Conservation (phyloP, 2,113 vertebrate genomes). For the Addax nasomaculatus region DNA sequence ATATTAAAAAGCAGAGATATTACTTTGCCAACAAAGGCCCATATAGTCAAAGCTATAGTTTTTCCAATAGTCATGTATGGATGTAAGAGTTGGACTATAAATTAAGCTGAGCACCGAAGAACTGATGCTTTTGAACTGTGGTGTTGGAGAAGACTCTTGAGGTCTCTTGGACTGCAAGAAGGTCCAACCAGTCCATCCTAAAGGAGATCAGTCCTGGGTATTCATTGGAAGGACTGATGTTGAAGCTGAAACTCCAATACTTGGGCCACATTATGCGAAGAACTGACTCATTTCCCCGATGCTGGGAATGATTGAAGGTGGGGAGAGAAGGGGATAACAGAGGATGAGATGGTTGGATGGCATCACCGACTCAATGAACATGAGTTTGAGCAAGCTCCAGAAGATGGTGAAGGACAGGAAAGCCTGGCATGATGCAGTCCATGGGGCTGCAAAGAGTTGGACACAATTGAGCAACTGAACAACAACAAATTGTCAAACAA, state of each 20-base stretch:
- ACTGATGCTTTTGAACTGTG: not conserved
- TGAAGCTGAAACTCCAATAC: not conserved
- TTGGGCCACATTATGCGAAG: not conserved
- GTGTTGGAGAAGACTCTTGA: not conserved
- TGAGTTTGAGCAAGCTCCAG: not conserved
- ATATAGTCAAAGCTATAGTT: not conserved
- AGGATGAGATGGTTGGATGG: not conserved
- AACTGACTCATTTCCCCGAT: rapidly evolving
- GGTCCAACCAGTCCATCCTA: not conserved
- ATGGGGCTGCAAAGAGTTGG: not conserved
- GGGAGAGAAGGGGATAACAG: not conserved
- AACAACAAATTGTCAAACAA: not conserved
- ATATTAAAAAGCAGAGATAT: not conserved
- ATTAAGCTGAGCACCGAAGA: not conserved
- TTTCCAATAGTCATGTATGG: not conserved
- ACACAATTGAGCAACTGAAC: not conserved
- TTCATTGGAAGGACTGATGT: not conserved
- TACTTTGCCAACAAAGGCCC: not conserved
- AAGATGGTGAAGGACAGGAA: not conserved
- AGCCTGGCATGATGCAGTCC: not conserved
- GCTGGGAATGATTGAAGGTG: not conserved
- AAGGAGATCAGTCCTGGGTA: not conserved
- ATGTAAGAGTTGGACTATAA: not conserved
- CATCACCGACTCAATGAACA: not conserved
- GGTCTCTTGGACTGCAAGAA: not conserved